Evolutionary conservation across 2,797 vertebrate species (phyloP).

Genomic region (Lycodopsis pacificus): DNA sequence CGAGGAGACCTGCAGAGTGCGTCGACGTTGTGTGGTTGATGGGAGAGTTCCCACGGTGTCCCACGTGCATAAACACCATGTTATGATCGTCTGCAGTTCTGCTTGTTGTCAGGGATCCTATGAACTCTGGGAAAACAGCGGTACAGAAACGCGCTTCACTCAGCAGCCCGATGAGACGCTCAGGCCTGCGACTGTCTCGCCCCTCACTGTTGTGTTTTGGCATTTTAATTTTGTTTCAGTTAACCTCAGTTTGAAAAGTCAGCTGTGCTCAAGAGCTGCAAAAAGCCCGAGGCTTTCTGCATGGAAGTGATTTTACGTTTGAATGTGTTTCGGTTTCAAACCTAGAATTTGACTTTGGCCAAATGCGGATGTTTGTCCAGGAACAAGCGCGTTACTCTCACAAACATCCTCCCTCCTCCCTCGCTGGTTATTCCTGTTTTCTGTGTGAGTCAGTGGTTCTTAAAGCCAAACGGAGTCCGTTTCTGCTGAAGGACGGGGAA

Average conservation of each 20-base stretch:
- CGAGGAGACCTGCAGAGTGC: not conserved
- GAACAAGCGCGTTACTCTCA: not conserved
- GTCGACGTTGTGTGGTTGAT: not conserved
- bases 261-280: too few species aligned
- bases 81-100: too few species aligned
- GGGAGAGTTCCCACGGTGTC: slow-evolving; percentile 14
- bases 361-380: not conserved
- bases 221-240: too few species aligned
- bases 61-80: too few species aligned
- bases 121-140: too few species aligned
- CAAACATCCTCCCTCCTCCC: not conserved
- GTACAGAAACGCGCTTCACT: too few species aligned
- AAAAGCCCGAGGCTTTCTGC: not conserved
- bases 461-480: slow-evolving; percentile 43
- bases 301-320: not conserved
- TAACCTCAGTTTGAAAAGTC: too few species aligned
- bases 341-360: slow-evolving; percentile 6
- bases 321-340: slow-evolving; percentile 3
- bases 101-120: too few species aligned
- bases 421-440: not conserved
- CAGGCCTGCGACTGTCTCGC: too few species aligned
- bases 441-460: slow-evolving; percentile 14
- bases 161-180: too few species aligned
- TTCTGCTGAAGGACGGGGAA: not conserved
- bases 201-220: too few species aligned